These are phyloP conservation scores for Drosophila ochracea DNA, from an alignment of 2,888 invertebrate species.

Conservation along the genomic window DNA sequence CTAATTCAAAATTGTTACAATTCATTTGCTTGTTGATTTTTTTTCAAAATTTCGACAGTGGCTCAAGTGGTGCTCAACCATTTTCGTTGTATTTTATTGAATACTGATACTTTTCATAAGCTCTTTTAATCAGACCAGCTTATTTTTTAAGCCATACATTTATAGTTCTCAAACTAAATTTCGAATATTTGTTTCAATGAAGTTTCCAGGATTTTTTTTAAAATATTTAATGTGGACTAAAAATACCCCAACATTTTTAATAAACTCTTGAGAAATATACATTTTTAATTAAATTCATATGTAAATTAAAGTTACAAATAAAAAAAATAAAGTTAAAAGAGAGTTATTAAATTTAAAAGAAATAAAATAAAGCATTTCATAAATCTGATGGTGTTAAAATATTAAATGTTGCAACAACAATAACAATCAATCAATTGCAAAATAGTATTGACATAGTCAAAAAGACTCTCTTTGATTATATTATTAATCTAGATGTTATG, in stretches of 20 bases:
- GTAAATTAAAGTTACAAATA: not conserved
- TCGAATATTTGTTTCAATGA: not conserved
- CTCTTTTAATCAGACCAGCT: slow-evolving; percentile 42
- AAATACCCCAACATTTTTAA: too few species aligned
- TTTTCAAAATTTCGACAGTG: slow-evolving; percentile 7
- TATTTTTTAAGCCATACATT: not conserved
- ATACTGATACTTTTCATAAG: slow-evolving; percentile 52
- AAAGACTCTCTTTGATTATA: not conserved
- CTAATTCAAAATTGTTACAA: slow-evolving; percentile 53
- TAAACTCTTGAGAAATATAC: not conserved
- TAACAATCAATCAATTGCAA: not conserved
- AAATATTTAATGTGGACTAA: too few species aligned
- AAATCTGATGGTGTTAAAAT: not conserved
- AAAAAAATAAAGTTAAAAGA: too few species aligned
- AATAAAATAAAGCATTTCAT: not conserved
- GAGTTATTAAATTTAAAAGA: not conserved
- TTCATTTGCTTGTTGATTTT: slow-evolving; percentile 57
- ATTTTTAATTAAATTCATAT: not conserved
- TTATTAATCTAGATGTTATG: not conserved
- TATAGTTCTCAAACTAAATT: not conserved
- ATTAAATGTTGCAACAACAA: not conserved
- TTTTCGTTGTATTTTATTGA: slow-evolving; percentile 42
- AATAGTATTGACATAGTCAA: not conserved
- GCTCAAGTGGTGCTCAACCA: slow-evolving; percentile 55
- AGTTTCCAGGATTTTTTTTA: not conserved